Evolutionary conservation across 2,797 vertebrate genomes (phyloP).

Genomic region (Pogonophryne albipinna): DNA sequence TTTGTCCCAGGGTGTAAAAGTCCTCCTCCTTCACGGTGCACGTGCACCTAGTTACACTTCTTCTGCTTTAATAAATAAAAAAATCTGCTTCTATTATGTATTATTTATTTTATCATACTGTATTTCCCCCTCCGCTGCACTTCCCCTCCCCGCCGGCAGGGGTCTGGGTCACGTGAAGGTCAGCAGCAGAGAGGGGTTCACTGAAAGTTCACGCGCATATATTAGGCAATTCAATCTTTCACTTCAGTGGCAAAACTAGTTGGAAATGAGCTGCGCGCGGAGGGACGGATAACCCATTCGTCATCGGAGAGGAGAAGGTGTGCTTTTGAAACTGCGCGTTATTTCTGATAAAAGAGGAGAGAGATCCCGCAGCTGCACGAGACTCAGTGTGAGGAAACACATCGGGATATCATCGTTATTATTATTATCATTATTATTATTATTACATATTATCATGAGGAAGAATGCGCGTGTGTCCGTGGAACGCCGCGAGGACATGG

Average conservation of each 20-base stretch:
- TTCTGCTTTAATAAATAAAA: no score
- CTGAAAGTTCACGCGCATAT: slow-evolving; percentile 99
- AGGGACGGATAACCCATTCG: slow-evolving; percentile 90
- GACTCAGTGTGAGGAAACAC: slow-evolving; percentile 46
- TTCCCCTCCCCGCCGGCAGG: slow-evolving; percentile 78
- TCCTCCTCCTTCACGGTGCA: no score
- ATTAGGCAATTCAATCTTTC: slow-evolving; percentile 99
- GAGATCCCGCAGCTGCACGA: slow-evolving; percentile 39
- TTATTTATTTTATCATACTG: no score
- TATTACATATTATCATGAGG: not conserved
- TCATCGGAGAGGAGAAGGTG: slow-evolving; percentile 83
- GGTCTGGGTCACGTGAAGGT: slow-evolving; percentile 99
- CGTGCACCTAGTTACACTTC: no score
- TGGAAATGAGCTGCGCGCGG: slow-evolving; percentile 93
- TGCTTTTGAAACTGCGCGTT: slow-evolving; percentile 68
- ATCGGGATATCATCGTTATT: slow-evolving; percentile 37
- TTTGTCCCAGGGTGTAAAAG: no score
- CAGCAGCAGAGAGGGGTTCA: slow-evolving; percentile 99
- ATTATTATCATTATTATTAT: slow-evolving; percentile 16
- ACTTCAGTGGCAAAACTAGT: slow-evolving; percentile 94
- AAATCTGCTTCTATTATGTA: no score
- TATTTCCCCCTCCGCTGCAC: slow-evolving; percentile 40
- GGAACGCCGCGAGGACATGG: slow-evolving; percentile 83
- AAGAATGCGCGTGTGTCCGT: not conserved
- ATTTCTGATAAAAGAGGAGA: slow-evolving; percentile 52